Evolutionary conservation across 2,113 vertebrate species (phyloP).

Genomic region (Rhinogobius similis): DNA sequence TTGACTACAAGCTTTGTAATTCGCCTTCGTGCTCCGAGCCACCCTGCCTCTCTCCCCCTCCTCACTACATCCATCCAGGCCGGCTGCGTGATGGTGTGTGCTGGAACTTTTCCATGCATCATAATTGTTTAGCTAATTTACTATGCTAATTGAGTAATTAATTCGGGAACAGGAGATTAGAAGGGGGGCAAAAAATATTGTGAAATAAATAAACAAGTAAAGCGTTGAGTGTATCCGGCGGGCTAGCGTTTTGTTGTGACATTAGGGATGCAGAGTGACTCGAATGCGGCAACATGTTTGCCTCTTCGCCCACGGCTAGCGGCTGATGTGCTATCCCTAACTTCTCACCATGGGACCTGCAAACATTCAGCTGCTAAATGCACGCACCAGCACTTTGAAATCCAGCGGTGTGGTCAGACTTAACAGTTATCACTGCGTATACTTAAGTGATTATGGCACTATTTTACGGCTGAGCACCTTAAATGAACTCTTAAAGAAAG

Average conservation of each 20-base stretch:
- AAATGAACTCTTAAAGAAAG: conserved; percentile 27
- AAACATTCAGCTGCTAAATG: conserved; percentile 60
- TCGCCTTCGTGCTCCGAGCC: conserved; percentile 63
- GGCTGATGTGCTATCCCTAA: conserved; percentile 63
- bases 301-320: conserved; percentile 75
- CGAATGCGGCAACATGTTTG: conserved; percentile 61
- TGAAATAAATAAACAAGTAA: conserved; percentile 79
- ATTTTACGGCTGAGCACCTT: conserved; percentile 45
- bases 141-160: conserved; percentile 86
- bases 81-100: conserved; percentile 66
- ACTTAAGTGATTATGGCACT: conserved; percentile 43
- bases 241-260: conserved; percentile 76
- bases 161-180: conserved; percentile 82
- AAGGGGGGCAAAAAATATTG: conserved; percentile 71
- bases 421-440: conserved; percentile 42
- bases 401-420: conserved; percentile 69
- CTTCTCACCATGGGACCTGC: conserved; percentile 66
- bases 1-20: conserved; percentile 68
- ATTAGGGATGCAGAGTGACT: conserved; percentile 80
- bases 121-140: conserved; percentile 84
- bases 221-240: conserved; percentile 75
- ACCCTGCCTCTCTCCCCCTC: conserved; percentile 56
- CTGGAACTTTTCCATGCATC: conserved; percentile 84
- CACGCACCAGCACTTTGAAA: conserved; percentile 51
- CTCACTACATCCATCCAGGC: conserved; percentile 56